A percentile compares a stretch with the other conserved stretches of the same genome.
Conservation (phyloP, 2,113 vertebrate genomes). For the Ciconia stormi region DNA sequence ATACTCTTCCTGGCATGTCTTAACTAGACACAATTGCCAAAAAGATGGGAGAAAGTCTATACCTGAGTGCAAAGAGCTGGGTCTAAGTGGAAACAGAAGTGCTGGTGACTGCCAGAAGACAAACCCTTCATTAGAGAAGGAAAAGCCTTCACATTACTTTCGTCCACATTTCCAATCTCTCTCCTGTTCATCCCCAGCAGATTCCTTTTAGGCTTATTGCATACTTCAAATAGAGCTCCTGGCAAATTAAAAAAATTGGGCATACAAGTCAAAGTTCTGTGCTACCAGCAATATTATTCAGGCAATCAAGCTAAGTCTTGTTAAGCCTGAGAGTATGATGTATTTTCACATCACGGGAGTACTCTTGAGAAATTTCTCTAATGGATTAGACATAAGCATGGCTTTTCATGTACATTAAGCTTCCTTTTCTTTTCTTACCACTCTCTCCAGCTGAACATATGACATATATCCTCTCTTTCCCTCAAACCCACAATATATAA, state of each 20-base stretch:
- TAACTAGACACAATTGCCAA: background rate
- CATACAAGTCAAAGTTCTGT: background rate
- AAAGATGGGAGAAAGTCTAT: background rate
- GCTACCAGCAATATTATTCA: background rate
- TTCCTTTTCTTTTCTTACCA: background rate
- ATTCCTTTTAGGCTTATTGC: background rate
- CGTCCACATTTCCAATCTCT: background rate
- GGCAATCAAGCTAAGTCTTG: background rate
- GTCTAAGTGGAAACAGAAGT: background rate
- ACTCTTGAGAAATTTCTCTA: background rate
- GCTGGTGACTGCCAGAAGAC: background rate
- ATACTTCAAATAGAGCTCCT: background rate
- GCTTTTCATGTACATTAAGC: background rate
- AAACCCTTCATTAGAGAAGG: background rate
- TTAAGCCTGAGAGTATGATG: background rate
- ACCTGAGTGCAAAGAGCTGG: background rate
- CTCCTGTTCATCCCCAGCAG: background rate
- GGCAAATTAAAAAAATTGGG: background rate
- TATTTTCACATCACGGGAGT: background rate
- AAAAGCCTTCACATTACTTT: background rate
- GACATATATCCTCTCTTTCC: background rate
- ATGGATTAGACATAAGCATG: background rate
- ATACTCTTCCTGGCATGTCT: background rate
- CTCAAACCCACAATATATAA: background rate
- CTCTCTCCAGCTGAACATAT: background rate